Evolutionary conservation across 2,113 vertebrate genomes (phyloP).

Genomic region (Lota lota): DNA sequence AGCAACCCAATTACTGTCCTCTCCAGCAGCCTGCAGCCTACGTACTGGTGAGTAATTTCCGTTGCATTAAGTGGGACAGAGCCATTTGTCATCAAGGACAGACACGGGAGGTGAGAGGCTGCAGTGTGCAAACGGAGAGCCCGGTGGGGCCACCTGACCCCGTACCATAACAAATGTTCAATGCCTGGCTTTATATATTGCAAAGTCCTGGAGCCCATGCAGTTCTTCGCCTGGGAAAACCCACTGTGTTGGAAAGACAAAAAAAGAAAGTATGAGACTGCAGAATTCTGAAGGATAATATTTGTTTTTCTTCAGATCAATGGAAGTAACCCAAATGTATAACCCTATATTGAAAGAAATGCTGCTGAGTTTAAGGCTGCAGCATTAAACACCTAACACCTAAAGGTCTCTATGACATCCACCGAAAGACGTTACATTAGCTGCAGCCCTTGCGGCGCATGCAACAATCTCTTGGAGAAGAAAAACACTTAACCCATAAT

Average conservation of each 20-base stretch:
- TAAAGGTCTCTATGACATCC: too few species aligned
- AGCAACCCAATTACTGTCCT: background rate
- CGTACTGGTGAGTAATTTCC: background rate
- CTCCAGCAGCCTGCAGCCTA: background rate
- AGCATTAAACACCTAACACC: too few species aligned
- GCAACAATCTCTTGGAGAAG: too few species aligned
- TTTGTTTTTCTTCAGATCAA: too few species aligned
- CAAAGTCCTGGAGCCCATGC: background rate
- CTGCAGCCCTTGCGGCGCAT: too few species aligned
- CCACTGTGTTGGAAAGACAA: conserved; percentile 12
- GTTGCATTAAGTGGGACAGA: conserved; percentile 5
- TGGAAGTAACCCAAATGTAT: too few species aligned
- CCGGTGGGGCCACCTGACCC: background rate
- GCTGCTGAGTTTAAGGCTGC: too few species aligned
- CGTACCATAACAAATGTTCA: background rate
- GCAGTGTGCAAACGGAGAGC: background rate
- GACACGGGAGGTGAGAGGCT: conserved; percentile 1
- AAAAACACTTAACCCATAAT: too few species aligned
- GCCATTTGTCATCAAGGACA: background rate
- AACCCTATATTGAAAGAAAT: too few species aligned
- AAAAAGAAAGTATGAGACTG: background rate
- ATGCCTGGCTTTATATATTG: background rate
- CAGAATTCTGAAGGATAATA: too few species aligned
- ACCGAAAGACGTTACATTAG: too few species aligned
- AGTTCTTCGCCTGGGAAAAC: background rate